Evolutionary conservation across 2,797 vertebrate genomes (phyloP).

Genomic region (Notolepis coatsorum): DNA sequence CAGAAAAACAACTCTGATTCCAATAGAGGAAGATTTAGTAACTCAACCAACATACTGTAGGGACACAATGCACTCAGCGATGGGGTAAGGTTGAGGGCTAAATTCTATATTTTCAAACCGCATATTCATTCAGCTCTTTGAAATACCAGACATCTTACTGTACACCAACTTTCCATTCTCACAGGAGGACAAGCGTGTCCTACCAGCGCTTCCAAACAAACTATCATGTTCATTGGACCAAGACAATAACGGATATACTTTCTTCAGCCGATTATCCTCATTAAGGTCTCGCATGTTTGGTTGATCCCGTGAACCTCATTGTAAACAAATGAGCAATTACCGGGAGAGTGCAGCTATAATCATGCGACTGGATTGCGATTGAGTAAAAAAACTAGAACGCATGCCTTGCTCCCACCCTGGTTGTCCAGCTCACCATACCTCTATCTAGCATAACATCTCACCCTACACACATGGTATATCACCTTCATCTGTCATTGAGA

Average conservation of each 20-base stretch:
- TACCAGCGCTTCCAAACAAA: too few relatives aligned
- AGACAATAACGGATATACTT: neutral
- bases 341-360: constrained; percentile 13
- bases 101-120: too few relatives aligned
- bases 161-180: too few relatives aligned
- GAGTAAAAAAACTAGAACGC: neutral
- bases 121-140: too few relatives aligned
- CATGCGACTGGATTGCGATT: constrained; percentile 7
- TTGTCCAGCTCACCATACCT: neutral
- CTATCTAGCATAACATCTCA: neutral
- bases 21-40: too few relatives aligned
- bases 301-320: neutral
- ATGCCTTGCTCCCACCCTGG: neutral
- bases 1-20: too few relatives aligned
- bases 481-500: neutral
- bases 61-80: too few relatives aligned
- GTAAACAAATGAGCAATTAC: neutral
- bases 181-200: too few relatives aligned
- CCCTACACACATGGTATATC: neutral
- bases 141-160: too few relatives aligned
- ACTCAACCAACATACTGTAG: too few relatives aligned
- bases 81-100: too few relatives aligned
- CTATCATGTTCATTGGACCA: too few relatives aligned
- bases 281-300: neutral
- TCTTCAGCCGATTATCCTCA: neutral